Evolutionary conservation across 2,113 vertebrate genomes (phyloP).

Genomic region (Pogona vitticeps): DNA sequence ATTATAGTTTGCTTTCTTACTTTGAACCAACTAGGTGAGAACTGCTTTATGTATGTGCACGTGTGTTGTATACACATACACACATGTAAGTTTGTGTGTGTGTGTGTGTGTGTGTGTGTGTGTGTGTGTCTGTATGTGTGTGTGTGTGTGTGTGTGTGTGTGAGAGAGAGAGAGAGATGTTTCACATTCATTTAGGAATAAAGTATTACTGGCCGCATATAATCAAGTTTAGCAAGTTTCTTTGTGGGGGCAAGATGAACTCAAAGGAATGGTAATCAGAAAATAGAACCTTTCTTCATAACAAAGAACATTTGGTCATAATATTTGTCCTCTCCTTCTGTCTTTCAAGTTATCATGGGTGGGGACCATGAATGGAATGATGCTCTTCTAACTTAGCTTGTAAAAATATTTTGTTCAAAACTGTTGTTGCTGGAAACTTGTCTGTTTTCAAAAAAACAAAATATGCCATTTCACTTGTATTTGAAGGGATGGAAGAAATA

Average conservation of each 20-base stretch:
- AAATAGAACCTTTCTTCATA: constrained; percentile 32
- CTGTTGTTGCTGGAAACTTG: constrained; percentile 37
- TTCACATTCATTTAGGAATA: neutral
- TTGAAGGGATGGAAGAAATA: constrained; percentile 4
- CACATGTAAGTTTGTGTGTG: no score
- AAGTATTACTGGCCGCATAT: constrained; percentile 14
- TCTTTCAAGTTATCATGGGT: constrained; percentile 25
- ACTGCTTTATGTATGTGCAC: constrained; percentile 11
- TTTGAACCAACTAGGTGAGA: constrained; percentile 52
- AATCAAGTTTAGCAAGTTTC: constrained; percentile 23
- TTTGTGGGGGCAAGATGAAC: constrained; percentile 21
- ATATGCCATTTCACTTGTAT: constrained; percentile 17
- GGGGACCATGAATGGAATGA: constrained; percentile 11
- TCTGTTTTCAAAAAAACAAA: constrained; percentile 32
- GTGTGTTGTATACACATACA: no score
- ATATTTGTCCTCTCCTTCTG: constrained; percentile 18
- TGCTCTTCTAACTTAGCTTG: constrained; percentile 38
- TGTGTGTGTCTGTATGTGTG: no score
- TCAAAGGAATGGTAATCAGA: constrained; percentile 9
- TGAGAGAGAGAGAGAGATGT: constrained; percentile 2
- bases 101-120: no score
- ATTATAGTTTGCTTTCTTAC: constrained; percentile 30
- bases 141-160: no score
- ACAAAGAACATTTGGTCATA: constrained; percentile 29
- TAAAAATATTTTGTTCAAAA: constrained; percentile 40